Evolutionary conservation across 1,140 invertebrate genomes (phyloP), one percentile per base, ranked within the genome.

Genomic region (Drosophila truncata): DNA sequence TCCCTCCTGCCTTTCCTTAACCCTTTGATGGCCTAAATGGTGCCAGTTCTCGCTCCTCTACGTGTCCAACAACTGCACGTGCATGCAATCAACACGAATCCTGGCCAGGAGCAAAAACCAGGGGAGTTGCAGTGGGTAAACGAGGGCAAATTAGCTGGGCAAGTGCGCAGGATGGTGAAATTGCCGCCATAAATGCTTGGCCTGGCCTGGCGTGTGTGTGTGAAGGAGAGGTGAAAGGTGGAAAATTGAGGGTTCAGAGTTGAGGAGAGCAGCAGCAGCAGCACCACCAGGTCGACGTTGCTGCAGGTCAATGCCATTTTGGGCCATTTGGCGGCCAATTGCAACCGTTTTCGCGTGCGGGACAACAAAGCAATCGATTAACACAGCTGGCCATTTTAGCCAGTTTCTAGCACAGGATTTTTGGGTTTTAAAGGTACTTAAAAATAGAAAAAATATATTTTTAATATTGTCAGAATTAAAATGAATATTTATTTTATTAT

Each of bases 171-270:
- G 73, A 85, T 82, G 82, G 61, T 61, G 23, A 86, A 85, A 82
- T 86, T 86, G 82, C 69, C 52, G 82, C 82, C 74, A 85, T 79
- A 86, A 86, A 85, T 85, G 82, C 73, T 65, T n/a, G n/a, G n/a
- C 44, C 27, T 27, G 6, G 60, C 64, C 55, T 85, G 64, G 74
- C 64, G 82, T 86, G 44, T 44, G 35, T 37, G 14, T 33, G 31
- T 39, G 82, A 16, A 16, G 14, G 35, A 23, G 31, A 18, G 31
- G 33, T 3, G 4, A 18, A 13, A n/a, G 25, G 27, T 3, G 3
- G 10, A n/a, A n/a, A n/a, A n/a, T n/a, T n/a, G 42, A 41, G 54
- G 39, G n/a, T n/a, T 10, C 2, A 10, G 54, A 33, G 47, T 29
- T 54, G 41, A n/a, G 46, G 13, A 20, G 44, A 13, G 42, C 23